phyloP scores from a whole-genome alignment of 2,797 vertebrate genomes.

The Vultur gryphus region DNA sequence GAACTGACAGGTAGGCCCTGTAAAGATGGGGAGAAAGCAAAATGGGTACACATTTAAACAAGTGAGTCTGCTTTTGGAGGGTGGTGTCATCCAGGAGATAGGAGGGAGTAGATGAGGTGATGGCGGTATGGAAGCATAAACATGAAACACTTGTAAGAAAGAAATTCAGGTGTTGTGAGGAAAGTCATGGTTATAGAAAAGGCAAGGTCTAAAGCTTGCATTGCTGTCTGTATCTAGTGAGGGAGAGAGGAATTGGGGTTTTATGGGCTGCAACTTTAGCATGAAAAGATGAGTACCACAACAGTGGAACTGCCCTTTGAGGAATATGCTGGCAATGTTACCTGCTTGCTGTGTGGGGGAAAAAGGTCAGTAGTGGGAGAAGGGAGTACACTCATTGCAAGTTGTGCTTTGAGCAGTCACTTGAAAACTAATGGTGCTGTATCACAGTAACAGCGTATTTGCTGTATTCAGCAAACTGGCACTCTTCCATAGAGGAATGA shows the following conservation, averaged over 20 bases:
- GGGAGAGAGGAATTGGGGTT: not conserved
- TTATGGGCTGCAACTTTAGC: accelerated
- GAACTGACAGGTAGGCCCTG: not conserved
- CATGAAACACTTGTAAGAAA: not conserved
- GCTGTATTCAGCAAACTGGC: not conserved
- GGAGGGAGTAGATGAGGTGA: not conserved
- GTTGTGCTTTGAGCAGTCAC: not conserved
- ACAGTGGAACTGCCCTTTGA: not conserved
- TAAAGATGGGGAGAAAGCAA: not conserved
- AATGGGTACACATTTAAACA: not conserved
- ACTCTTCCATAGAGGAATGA: not conserved
- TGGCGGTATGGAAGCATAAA: not conserved
- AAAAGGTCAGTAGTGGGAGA: not conserved
- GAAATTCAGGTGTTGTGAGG: not conserved
- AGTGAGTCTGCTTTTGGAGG: not conserved
- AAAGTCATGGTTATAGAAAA: not conserved
- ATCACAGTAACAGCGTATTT: not conserved
- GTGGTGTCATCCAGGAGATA: not conserved
- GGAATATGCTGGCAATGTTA: not conserved
- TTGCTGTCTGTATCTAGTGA: not conserved
- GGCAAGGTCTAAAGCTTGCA: not conserved
- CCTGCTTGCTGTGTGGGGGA: not conserved
- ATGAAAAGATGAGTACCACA: not conserved
- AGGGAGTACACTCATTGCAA: accelerated
- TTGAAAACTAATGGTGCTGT: not conserved